These are phyloP conservation scores for Sylvilagus bachmani DNA, from an alignment of 2,113 vertebrate genomes.

Conservation along the genomic window DNA sequence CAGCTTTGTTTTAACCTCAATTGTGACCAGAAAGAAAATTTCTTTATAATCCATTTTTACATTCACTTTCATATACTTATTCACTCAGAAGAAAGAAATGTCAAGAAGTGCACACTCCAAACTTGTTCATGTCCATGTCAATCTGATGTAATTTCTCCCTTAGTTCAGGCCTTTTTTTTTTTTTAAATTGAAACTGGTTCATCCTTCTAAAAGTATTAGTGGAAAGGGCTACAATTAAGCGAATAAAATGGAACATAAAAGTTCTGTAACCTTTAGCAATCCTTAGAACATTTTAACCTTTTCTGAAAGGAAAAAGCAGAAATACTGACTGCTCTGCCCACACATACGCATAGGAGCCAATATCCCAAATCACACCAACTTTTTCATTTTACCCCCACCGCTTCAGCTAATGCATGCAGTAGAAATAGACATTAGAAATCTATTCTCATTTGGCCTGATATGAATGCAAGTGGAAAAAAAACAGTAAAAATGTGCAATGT, in stretches of 20 bases:
- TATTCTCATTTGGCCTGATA: conserved; percentile 75
- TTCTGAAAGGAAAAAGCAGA: not conserved
- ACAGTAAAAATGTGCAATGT: conserved; percentile 75
- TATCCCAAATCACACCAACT: conserved; percentile 46
- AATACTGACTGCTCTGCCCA: not conserved
- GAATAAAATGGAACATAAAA: conserved; percentile 31
- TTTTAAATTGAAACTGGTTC: not conserved
- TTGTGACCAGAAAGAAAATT: not conserved
- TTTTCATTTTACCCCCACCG: conserved; percentile 40
- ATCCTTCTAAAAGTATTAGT: conserved; percentile 30
- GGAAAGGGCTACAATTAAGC: not conserved
- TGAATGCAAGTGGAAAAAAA: conserved; percentile 71
- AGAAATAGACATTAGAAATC: conserved; percentile 77
- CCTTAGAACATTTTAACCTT: conserved; percentile 29
- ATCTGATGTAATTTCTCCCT: conserved; percentile 14
- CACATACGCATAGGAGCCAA: not conserved
- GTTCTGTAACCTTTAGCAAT: not conserved
- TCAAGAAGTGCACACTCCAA: not conserved
- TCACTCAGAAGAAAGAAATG: not conserved
- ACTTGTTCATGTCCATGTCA: not conserved
- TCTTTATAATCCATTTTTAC: not conserved
- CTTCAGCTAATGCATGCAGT: conserved; percentile 66
- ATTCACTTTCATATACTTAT: not conserved
- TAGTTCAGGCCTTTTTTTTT: not conserved
- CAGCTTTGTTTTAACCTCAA: conserved; percentile 10